phyloP scores from a whole-genome alignment of 2,797 vertebrate species.

The Merluccius polli region DNA sequence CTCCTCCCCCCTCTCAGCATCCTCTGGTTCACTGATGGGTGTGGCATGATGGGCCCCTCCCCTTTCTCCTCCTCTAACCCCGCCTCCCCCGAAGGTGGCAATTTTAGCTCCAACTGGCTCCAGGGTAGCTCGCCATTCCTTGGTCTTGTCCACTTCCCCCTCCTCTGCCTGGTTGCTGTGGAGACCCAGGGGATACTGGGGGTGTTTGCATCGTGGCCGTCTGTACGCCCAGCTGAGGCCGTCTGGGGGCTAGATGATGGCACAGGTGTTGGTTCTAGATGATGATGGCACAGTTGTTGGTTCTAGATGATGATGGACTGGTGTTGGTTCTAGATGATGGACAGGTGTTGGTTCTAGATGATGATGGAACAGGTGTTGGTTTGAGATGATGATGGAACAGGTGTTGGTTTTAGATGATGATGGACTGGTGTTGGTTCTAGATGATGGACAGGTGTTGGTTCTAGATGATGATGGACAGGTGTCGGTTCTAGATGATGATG shows the following conservation, averaged over 20 bases:
- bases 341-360: neutral
- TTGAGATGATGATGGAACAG: neutral
- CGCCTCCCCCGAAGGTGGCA: conserved; percentile 59
- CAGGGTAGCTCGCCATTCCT: conserved; percentile 80
- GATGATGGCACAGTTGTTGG: conserved; percentile 42
- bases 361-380: neutral
- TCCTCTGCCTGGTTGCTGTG: conserved; percentile 83
- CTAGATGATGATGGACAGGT: no score
- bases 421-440: no score
- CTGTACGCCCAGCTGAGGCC: conserved; percentile 86
- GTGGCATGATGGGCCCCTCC: conserved; percentile 53
- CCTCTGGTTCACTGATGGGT: conserved; percentile 66
- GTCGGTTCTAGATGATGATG: no score
- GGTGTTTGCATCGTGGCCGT: conserved; percentile 89
- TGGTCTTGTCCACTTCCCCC: conserved; percentile 84
- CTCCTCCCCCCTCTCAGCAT: conserved; percentile 80
- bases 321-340: neutral
- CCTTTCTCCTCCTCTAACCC: conserved; percentile 45
- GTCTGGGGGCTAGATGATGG: conserved; percentile 71
- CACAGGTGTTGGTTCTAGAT: conserved; percentile 48
- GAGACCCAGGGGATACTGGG: conserved; percentile 72
- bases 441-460: no score
- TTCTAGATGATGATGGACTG: conserved; percentile 53
- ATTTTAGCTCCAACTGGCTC: conserved; percentile 70
- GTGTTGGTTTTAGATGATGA: neutral